These are phyloP conservation scores for Drosophila asahinai DNA, from an alignment of 1,140 invertebrate species.

Conservation along the genomic window DNA sequence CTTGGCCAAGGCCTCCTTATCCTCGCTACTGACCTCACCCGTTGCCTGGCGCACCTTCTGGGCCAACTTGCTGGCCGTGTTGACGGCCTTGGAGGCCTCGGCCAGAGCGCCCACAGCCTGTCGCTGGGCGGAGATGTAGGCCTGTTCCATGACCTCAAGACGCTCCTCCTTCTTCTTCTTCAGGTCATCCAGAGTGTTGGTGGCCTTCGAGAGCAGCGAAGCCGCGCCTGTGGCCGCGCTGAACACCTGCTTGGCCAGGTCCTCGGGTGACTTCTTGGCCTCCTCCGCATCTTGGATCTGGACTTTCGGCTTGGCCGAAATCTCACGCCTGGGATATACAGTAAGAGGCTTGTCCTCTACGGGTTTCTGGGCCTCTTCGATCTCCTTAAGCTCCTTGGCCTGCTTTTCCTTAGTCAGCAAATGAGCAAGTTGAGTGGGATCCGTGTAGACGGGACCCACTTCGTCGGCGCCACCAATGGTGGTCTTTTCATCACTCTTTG, in stretches of 20 bases:
- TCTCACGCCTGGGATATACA: conserved; percentile 27
- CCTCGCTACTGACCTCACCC: background rate
- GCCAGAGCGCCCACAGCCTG: conserved; percentile 40
- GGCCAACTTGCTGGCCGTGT: conserved; percentile 42
- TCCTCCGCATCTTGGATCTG: background rate
- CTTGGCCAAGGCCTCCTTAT: conserved; percentile 26
- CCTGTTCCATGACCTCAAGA: conserved; percentile 15
- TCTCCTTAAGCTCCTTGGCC: background rate
- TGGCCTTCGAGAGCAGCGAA: conserved; percentile 37
- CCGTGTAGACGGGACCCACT: conserved; percentile 20
- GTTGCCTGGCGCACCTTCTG: conserved; percentile 4
- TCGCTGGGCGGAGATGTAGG: conserved; percentile 34
- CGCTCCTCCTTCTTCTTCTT: conserved; percentile 1
- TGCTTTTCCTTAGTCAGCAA: conserved; percentile 9
- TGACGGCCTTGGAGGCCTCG: conserved; percentile 52
- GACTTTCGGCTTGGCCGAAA: background rate
- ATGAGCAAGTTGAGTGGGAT: conserved; percentile 11
- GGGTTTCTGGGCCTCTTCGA: background rate
- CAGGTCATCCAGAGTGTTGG: conserved; percentile 17
- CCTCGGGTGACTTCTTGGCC: background rate
- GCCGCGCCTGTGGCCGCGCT: conserved; percentile 42
- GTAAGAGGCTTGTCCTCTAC: conserved; percentile 3
- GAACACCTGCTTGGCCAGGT: conserved; percentile 43
- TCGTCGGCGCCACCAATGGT: background rate
- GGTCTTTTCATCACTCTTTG: background rate